Conservation (phyloP, 2,113 vertebrate species). For the Meles meles region DNA sequence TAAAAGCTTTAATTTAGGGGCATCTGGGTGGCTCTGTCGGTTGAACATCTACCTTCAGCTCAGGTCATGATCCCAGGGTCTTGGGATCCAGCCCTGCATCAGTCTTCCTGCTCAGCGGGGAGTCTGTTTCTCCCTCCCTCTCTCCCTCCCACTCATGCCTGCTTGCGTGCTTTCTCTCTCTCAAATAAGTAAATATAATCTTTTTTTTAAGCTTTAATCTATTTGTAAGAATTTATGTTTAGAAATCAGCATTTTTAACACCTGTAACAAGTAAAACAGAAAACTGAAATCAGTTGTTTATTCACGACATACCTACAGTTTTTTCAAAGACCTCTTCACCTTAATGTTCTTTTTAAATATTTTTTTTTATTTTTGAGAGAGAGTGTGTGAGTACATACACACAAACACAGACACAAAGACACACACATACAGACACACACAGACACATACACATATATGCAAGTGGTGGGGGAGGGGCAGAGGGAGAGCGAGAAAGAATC, state of each 20-base stretch:
- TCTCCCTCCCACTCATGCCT: not conserved
- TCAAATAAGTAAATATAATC: not conserved
- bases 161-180: not conserved
- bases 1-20: not conserved
- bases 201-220: not conserved
- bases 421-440: too few relatives aligned
- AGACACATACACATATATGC: rapidly evolving
- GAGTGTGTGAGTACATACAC: not conserved
- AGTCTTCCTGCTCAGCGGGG: not conserved
- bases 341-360: not conserved
- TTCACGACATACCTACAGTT: not conserved
- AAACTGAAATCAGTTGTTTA: not conserved
- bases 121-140: not conserved
- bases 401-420: too few relatives aligned
- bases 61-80: not conserved
- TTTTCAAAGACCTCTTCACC: not conserved
- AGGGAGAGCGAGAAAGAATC: not conserved
- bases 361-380: not conserved
- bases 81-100: not conserved
- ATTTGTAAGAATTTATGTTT: not conserved
- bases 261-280: not conserved
- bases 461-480: not conserved
- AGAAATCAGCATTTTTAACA: conserved; percentile 16
- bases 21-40: not conserved
- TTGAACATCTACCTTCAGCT: not conserved